Conservation (phyloP, 2,888 invertebrate species). For the Ephialtes manifestator region DNA sequence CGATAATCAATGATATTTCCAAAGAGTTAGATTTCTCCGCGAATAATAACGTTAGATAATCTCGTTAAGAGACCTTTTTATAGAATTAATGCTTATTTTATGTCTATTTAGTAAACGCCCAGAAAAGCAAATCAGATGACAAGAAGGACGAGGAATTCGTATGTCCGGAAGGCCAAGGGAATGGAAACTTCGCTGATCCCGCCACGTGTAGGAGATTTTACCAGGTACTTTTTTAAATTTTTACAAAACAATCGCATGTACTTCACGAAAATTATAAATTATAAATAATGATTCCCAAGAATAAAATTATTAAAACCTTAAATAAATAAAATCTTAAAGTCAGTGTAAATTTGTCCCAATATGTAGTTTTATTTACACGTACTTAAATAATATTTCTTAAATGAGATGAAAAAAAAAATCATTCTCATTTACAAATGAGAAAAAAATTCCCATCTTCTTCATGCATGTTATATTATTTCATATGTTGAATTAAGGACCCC, state of each 20-base stretch:
- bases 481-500: too few species aligned
- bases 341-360: too few species aligned
- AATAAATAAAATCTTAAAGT: too few species aligned
- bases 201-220: constrained; percentile 95
- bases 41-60: not conserved
- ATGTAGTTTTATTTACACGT: too few species aligned
- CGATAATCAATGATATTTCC: constrained; percentile 34
- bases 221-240: constrained; percentile 89
- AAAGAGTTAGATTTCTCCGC: constrained; percentile 14
- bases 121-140: constrained; percentile 86
- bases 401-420: too few species aligned
- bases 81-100: constrained; percentile 17
- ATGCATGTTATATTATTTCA: too few species aligned
- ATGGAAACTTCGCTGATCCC: constrained; percentile 96
- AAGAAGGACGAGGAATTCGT: constrained; percentile 89
- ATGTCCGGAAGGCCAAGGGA: constrained; percentile 94
- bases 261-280: too few species aligned
- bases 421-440: too few species aligned
- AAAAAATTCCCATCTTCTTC: too few species aligned
- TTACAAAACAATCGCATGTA: not conserved
- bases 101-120: constrained; percentile 83
- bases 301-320: too few species aligned
- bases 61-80: not conserved
- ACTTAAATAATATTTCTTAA: too few species aligned
- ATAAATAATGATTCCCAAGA: too few species aligned